Conservation (phyloP, 2,113 vertebrate genomes). For the Puma concolor region DNA sequence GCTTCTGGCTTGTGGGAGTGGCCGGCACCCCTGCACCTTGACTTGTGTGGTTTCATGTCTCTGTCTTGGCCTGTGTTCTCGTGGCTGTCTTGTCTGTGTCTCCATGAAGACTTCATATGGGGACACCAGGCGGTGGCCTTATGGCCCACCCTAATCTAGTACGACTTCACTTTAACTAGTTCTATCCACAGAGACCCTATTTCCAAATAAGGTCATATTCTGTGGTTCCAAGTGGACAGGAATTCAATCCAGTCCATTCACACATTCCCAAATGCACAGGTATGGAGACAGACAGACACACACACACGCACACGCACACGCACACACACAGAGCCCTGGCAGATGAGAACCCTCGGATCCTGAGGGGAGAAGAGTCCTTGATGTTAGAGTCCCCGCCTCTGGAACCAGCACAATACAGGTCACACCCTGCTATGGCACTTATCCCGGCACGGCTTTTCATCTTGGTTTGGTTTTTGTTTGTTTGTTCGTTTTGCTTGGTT, state of each 20-base stretch:
- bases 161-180: neutral
- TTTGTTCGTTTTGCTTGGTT: neutral
- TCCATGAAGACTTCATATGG: neutral
- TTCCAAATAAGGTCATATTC: neutral
- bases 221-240: neutral
- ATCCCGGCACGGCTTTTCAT: neutral
- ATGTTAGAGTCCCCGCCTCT: neutral
- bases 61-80: neutral
- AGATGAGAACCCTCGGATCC: neutral
- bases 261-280: neutral
- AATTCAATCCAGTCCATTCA: neutral
- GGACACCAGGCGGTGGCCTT: neutral
- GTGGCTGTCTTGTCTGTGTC: neutral
- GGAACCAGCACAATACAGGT: neutral
- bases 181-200: neutral
- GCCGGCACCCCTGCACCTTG: neutral
- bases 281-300: neutral
- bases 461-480: neutral
- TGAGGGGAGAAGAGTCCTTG: neutral
- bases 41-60: neutral
- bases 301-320: neutral
- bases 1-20: neutral
- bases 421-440: accelerated
- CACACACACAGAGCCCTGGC: neutral
- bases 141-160: neutral